These are phyloP conservation scores for Cossypha caffra DNA, from an alignment of 2,797 vertebrate species.

Conservation along the genomic window DNA sequence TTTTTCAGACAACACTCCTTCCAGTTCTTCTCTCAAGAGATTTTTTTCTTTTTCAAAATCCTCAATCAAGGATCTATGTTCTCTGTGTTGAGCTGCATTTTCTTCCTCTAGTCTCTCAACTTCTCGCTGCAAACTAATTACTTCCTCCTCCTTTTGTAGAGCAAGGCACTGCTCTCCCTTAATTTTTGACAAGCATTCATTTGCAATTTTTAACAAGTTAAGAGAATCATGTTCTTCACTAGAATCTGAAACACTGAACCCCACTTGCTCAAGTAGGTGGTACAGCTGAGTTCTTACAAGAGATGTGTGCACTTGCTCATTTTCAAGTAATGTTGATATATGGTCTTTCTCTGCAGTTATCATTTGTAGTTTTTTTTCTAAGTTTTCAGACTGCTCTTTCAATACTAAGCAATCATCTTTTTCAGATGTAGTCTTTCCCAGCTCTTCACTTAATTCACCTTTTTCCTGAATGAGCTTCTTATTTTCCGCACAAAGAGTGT, in stretches of 20 bases:
- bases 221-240: slow-evolving; percentile 59
- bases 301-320: slow-evolving; percentile 59
- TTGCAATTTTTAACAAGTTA: slow-evolving; percentile 60
- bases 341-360: slow-evolving; percentile 66
- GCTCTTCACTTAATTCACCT: slow-evolving; percentile 51
- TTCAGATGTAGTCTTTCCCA: slow-evolving; percentile 55
- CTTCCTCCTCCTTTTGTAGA: slow-evolving; percentile 58
- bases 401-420: slow-evolving; percentile 37
- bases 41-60: slow-evolving; percentile 82
- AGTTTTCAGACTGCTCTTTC: slow-evolving; percentile 66
- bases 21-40: slow-evolving; percentile 80
- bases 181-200: slow-evolving; percentile 65
- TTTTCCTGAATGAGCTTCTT: slow-evolving; percentile 71
- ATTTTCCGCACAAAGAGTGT: slow-evolving; percentile 72
- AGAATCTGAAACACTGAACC: slow-evolving; percentile 17
- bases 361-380: slow-evolving; percentile 69
- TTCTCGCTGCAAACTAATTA: slow-evolving; percentile 65
- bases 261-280: slow-evolving; percentile 64
- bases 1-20: slow-evolving; percentile 81
- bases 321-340: slow-evolving; percentile 66
- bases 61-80: slow-evolving; percentile 77
- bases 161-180: slow-evolving; percentile 65
- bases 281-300: slow-evolving; percentile 66
- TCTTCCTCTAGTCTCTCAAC: slow-evolving; percentile 77
- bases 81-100: slow-evolving; percentile 72